Conservation (phyloP, 1,140 invertebrate species). For the Steinernema feltiae region DNA sequence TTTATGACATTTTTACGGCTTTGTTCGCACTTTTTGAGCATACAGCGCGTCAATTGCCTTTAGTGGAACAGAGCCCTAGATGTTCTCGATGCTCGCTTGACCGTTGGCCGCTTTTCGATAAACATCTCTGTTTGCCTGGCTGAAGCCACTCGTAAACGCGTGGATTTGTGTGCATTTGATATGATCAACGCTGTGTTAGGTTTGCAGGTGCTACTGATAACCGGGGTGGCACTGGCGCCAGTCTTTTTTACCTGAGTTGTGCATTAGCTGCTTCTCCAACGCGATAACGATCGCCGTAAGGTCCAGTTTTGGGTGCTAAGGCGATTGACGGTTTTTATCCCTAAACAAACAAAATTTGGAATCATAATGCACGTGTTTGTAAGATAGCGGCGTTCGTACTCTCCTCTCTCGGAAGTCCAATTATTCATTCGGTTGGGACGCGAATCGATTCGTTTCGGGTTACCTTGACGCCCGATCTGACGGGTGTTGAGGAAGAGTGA, state of each 20-base stretch:
- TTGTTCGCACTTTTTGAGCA: not conserved
- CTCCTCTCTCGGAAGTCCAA: not conserved
- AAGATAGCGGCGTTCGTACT: not conserved
- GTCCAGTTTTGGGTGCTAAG: not conserved
- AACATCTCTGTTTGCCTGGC: not conserved
- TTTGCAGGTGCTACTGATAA: not conserved
- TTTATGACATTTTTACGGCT: not conserved
- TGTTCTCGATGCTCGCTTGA: no score
- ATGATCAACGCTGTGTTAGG: not conserved
- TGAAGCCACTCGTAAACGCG: not conserved
- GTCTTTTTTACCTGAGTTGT: no score
- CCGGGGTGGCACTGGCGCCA: not conserved
- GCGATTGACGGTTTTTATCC: not conserved
- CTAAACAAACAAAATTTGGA: not conserved
- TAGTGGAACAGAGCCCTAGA: no score
- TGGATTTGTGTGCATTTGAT: not conserved
- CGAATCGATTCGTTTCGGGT: not conserved
- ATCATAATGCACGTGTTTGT: not conserved
- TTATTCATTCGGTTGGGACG: not conserved
- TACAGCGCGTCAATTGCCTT: no score
- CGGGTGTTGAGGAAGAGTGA: not conserved
- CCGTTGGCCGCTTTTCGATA: not conserved
- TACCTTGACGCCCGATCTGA: slow-evolving; percentile 3
- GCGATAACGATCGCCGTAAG: not conserved
- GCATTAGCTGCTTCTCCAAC: not conserved